phyloP scores from a whole-genome alignment of 1,140 invertebrate genomes.

The Propsilocerus akamusi region DNA sequence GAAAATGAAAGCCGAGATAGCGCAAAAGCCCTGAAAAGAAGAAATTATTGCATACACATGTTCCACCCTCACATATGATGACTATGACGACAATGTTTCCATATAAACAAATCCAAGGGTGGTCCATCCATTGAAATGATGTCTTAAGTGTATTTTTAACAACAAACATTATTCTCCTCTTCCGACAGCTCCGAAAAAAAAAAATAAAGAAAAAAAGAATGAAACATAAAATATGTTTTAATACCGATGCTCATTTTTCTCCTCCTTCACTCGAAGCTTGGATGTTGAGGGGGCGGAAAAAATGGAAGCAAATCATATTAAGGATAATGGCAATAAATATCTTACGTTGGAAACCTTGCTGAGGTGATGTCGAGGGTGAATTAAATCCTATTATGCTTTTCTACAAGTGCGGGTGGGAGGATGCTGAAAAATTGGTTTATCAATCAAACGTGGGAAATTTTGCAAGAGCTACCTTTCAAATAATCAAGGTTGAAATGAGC shows the following conservation, averaged over 20 bases:
- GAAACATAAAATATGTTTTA: conserved; percentile 1
- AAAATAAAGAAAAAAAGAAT: neutral
- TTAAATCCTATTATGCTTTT: no score
- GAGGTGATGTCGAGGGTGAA: no score
- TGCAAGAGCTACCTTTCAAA: no score
- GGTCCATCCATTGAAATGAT: neutral
- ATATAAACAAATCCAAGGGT: neutral
- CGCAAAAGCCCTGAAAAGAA: no score
- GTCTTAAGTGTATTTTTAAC: conserved; percentile 2
- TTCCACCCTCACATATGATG: neutral
- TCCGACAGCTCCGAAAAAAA: neutral
- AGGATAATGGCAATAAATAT: conserved; percentile 2
- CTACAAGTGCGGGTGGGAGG: no score
- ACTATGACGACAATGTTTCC: neutral
- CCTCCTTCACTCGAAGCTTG: neutral
- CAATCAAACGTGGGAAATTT: no score
- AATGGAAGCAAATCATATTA: neutral
- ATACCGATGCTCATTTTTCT: neutral
- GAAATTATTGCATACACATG: no score
- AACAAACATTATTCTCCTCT: conserved; percentile 1
- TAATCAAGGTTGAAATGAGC: no score
- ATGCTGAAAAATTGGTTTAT: no score
- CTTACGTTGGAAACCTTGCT: no score
- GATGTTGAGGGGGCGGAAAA: neutral
- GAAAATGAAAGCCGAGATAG: no score